Conservation (phyloP, 1,140 invertebrate genomes). For the Propsilocerus akamusi region DNA sequence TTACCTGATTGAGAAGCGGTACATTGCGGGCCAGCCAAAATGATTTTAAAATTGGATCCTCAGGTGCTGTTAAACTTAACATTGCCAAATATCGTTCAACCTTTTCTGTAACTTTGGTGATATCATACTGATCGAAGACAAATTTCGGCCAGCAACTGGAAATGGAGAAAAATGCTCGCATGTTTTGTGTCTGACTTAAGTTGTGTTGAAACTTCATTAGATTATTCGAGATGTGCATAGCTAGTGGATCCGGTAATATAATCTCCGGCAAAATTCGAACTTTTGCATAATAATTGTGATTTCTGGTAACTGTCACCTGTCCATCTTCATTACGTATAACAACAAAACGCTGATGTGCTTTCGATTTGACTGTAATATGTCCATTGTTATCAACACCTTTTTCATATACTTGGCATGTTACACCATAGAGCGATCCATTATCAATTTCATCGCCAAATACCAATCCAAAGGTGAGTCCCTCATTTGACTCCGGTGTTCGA, state of each 20-base stretch:
- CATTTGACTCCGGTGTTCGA: constrained; percentile 9
- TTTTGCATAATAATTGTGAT: constrained; percentile 22
- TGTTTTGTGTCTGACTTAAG: constrained; percentile 15
- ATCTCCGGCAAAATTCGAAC: constrained; percentile 48
- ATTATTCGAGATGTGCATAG: constrained; percentile 24
- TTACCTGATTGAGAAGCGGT: constrained; percentile 22
- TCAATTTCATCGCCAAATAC: constrained; percentile 13
- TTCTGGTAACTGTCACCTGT: constrained; percentile 9
- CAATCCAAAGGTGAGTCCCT: constrained; percentile 9
- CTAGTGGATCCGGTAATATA: constrained; percentile 27
- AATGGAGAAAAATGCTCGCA: constrained; percentile 24
- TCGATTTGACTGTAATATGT: constrained; percentile 16
- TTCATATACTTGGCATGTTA: constrained; percentile 23
- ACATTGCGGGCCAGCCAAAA: constrained; percentile 58
- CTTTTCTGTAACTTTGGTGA: constrained; percentile 28
- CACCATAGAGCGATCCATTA: constrained; percentile 14
- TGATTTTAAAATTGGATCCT: constrained; percentile 43
- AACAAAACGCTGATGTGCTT: constrained; percentile 18
- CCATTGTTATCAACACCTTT: constrained; percentile 14
- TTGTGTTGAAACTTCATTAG: constrained; percentile 25
- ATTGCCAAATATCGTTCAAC: constrained; percentile 17
- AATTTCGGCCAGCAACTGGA: constrained; percentile 30
- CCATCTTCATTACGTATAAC: constrained; percentile 8
- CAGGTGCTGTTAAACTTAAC: constrained; percentile 28
- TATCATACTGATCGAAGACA: constrained; percentile 46